Evolutionary conservation across 2,113 vertebrate species (phyloP).

Genomic region (Caranx melampygus): DNA sequence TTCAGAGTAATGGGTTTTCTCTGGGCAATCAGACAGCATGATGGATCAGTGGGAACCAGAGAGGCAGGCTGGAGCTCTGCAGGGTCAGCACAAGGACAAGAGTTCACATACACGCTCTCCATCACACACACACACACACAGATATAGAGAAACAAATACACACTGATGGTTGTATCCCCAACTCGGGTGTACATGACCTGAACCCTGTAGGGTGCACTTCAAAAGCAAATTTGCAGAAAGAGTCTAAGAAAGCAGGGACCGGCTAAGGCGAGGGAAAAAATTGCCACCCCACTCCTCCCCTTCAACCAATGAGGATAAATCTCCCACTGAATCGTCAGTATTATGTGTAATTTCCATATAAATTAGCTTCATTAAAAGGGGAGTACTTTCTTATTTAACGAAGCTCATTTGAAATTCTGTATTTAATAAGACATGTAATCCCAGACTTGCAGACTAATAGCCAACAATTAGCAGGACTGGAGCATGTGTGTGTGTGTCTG

Average conservation of each 20-base stretch:
- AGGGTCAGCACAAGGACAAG: constrained; percentile 78
- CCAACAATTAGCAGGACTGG: constrained; percentile 81
- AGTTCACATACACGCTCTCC: constrained; percentile 68
- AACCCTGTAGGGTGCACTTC: constrained; percentile 29
- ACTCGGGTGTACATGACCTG: constrained; percentile 44
- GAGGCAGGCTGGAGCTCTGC: constrained; percentile 67
- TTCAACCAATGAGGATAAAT: constrained; percentile 80
- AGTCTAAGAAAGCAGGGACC: constrained; percentile 26
- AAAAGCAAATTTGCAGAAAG: constrained; percentile 49
- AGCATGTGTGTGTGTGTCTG: constrained; percentile 31
- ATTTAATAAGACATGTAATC: constrained; percentile 88
- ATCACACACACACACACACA: constrained; percentile 51
- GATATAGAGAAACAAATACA: not conserved
- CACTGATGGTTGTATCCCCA: constrained; percentile 23
- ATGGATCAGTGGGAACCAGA: constrained; percentile 73
- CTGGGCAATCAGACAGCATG: constrained; percentile 71
- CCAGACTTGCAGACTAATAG: constrained; percentile 84
- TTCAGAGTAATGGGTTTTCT: constrained; percentile 74
- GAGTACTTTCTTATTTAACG: constrained; percentile 86
- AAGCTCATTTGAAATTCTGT: constrained; percentile 87
- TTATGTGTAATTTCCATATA: constrained; percentile 88
- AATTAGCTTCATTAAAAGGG: constrained; percentile 87
- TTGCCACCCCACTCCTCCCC: constrained; percentile 46
- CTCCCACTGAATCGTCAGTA: constrained; percentile 78
- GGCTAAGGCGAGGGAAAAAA: constrained; percentile 8